Conservation (phyloP, 2,888 invertebrate species). For the Nymphalis urticae region DNA sequence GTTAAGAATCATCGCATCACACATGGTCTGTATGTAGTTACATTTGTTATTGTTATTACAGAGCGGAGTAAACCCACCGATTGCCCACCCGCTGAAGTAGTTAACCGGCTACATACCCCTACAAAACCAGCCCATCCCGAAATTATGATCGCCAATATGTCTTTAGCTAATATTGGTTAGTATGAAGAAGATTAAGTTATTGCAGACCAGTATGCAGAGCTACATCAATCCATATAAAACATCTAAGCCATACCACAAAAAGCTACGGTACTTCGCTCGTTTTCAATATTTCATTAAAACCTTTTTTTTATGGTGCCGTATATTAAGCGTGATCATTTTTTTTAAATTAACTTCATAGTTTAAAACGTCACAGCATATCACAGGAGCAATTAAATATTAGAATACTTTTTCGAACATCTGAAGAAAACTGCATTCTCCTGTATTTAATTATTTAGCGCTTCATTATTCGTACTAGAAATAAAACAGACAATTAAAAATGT, state of each 20-base stretch:
- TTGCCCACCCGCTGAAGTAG: slow-evolving; percentile 37
- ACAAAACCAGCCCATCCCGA: slow-evolving; percentile 29
- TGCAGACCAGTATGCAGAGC: background rate
- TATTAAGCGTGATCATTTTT: too few relatives aligned
- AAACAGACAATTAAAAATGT: too few relatives aligned
- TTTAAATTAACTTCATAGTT: too few relatives aligned
- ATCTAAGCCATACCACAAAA: too few relatives aligned
- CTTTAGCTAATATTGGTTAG: slow-evolving; percentile 39
- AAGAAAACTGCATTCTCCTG: too few relatives aligned
- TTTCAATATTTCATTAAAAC: background rate
- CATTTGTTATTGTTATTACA: slow-evolving; percentile 32
- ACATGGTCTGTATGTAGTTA: slow-evolving; percentile 30
- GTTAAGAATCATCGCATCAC: background rate
- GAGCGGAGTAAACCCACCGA: slow-evolving; percentile 35
- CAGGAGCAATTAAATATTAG: too few relatives aligned
- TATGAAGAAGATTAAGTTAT: slow-evolving; percentile 14
- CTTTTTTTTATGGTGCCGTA: background rate
- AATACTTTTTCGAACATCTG: too few relatives aligned
- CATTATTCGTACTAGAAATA: too few relatives aligned
- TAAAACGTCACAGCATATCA: too few relatives aligned
- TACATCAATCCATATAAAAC: too few relatives aligned
- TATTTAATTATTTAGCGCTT: too few relatives aligned
- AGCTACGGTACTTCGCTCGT: background rate
- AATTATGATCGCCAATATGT: slow-evolving; percentile 36
- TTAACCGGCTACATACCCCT: slow-evolving; percentile 27